Evolutionary conservation across 2,797 vertebrate species (phyloP).

Genomic region (Cottoperca gobio): DNA sequence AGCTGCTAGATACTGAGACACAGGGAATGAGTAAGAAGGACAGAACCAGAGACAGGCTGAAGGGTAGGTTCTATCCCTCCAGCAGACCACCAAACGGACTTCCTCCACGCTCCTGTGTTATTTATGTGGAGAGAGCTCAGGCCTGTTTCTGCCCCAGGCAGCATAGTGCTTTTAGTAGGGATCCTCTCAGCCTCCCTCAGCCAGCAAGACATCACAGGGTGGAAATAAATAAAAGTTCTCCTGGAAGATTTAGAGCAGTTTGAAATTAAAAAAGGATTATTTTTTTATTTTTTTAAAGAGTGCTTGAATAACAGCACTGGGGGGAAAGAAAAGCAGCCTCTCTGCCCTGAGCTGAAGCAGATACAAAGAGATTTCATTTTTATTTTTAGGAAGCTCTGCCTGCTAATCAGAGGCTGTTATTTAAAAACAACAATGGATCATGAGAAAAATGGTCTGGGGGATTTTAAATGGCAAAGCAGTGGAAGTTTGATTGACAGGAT

Average conservation of each 20-base stretch:
- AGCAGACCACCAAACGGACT: slow-evolving; percentile 81
- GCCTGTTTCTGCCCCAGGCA: slow-evolving; percentile 77
- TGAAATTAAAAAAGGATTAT: slow-evolving; percentile 63
- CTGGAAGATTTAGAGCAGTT: slow-evolving; percentile 64
- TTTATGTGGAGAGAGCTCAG: slow-evolving; percentile 78
- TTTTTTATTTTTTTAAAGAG: slow-evolving; percentile 45
- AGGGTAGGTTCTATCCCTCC: slow-evolving; percentile 73
- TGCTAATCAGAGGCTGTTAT: slow-evolving; percentile 72
- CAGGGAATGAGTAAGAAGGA: slow-evolving; percentile 60
- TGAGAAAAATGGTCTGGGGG: slow-evolving; percentile 70
- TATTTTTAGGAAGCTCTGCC: slow-evolving; percentile 70
- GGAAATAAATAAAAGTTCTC: slow-evolving; percentile 78
- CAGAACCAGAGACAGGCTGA: slow-evolving; percentile 61
- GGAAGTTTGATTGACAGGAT: slow-evolving; percentile 73
- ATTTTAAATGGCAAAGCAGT: slow-evolving; percentile 55
- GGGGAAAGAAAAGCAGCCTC: slow-evolving; percentile 30
- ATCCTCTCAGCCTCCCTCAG: slow-evolving; percentile 70
- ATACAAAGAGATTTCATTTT: slow-evolving; percentile 60
- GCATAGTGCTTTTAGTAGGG: slow-evolving; percentile 69
- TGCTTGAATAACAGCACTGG: slow-evolving; percentile 55
- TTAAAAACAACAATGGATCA: slow-evolving; percentile 77
- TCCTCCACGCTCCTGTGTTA: slow-evolving; percentile 78
- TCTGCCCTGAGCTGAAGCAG: slow-evolving; percentile 43
- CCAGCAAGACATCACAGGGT: slow-evolving; percentile 76
- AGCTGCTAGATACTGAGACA: slow-evolving; percentile 71